phyloP scores from a whole-genome alignment of 2,113 vertebrate genomes.

The Otus sunia region DNA sequence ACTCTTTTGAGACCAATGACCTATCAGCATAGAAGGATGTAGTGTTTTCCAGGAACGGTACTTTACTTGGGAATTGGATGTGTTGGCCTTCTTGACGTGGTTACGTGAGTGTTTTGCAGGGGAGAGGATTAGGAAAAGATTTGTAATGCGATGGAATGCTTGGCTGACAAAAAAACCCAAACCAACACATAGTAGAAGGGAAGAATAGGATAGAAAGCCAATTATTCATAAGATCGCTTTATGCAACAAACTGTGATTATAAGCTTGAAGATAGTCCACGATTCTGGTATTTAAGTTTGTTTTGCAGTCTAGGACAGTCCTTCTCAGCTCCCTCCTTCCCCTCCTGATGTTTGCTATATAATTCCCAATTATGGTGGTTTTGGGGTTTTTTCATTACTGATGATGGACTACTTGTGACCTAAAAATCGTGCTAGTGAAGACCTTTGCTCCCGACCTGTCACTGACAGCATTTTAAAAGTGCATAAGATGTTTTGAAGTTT shows the following conservation, averaged over 20 bases:
- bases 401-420: background rate
- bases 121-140: background rate
- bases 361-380: background rate
- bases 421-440: fast-evolving
- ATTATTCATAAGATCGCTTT: background rate
- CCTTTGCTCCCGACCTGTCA: too few species aligned
- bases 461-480: too few species aligned
- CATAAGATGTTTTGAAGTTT: background rate
- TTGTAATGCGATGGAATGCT: background rate
- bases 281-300: background rate
- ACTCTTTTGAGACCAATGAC: fast-evolving
- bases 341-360: background rate
- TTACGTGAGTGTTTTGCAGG: background rate
- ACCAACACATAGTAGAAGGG: background rate
- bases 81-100: background rate
- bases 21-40: fast-evolving
- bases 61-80: background rate
- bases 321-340: background rate
- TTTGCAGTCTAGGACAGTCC: background rate
- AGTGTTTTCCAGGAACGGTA: background rate
- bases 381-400: too few species aligned
- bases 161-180: background rate
- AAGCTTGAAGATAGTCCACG: background rate
- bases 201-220: background rate
- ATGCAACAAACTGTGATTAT: too few species aligned